Conservation (phyloP, 2,888 invertebrate genomes). For the Heteromyza rotundicornis region DNA sequence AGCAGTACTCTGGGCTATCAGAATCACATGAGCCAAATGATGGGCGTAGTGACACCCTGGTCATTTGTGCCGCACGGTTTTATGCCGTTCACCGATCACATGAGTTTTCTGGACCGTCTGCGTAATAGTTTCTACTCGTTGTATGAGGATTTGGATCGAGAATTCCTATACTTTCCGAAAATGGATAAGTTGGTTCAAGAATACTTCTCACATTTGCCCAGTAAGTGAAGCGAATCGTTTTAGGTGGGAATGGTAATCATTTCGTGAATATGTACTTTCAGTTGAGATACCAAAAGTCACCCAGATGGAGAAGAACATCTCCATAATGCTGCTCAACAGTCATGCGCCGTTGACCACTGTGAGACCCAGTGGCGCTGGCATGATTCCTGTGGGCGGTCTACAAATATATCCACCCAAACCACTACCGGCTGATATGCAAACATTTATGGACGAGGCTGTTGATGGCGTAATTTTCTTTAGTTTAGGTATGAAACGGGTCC, state of each 20-base stretch:
- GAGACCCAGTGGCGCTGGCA: constrained; percentile 61
- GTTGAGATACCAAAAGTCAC: constrained; percentile 58
- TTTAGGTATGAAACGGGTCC: constrained; percentile 47
- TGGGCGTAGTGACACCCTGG: constrained; percentile 64
- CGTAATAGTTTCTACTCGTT: constrained; percentile 62
- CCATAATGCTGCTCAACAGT: constrained; percentile 64
- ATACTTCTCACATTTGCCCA: constrained; percentile 50
- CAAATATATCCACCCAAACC: constrained; percentile 63
- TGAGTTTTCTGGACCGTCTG: constrained; percentile 66
- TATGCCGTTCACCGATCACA: constrained; percentile 62
- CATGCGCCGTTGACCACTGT: constrained; percentile 63
- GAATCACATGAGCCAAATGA: constrained; percentile 62
- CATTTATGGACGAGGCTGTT: constrained; percentile 59
- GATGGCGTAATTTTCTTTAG: constrained; percentile 65
- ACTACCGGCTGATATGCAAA: constrained; percentile 56
- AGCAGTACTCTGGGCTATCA: constrained; percentile 62
- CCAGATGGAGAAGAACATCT: constrained; percentile 62
- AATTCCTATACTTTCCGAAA: constrained; percentile 54
- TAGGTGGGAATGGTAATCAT: no score
- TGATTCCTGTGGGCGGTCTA: constrained; percentile 66
- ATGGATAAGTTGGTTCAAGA: constrained; percentile 54
- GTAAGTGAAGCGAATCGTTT: constrained; percentile 40
- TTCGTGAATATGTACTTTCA: no score
- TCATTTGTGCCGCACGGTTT: constrained; percentile 65
- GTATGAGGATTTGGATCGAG: constrained; percentile 52